Conservation (phyloP, 2,113 vertebrate species). For the Rhadina sibilatrix region DNA sequence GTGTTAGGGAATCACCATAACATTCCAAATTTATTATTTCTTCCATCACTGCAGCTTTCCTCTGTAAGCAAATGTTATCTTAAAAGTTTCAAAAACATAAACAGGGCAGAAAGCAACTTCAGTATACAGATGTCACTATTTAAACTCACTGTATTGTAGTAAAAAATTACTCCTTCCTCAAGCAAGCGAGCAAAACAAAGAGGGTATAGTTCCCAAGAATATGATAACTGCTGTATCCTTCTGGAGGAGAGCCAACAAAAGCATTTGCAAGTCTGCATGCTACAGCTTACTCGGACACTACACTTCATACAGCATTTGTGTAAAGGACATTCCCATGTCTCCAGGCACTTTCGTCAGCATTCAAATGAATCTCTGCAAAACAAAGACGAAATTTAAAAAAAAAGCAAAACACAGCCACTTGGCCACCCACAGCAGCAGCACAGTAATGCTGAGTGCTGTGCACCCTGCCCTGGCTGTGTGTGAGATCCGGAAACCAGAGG, state of each 20-base stretch:
- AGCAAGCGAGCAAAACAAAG: not conserved
- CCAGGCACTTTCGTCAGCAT: conserved; percentile 3
- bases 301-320: conserved; percentile 1
- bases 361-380: not conserved
- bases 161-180: not conserved
- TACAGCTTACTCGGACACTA: not conserved
- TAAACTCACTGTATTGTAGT: not conserved
- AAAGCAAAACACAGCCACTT: not conserved
- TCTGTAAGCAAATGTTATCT: not conserved
- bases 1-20: not conserved
- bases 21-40: not conserved
- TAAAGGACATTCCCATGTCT: not conserved
- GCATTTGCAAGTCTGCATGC: conserved; percentile 21
- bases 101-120: not conserved
- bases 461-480: accelerated
- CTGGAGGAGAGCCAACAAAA: conserved; percentile 24
- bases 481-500: not conserved
- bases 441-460: accelerated
- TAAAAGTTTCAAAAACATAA: not conserved
- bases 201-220: not conserved
- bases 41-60: not conserved
- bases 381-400: not conserved
- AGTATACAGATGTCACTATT: not conserved
- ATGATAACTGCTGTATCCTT: not conserved
- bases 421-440: not conserved